These are phyloP conservation scores for Stenoptilia bipunctidactyla DNA, from an alignment of 2,888 invertebrate genomes.

Conservation along the genomic window DNA sequence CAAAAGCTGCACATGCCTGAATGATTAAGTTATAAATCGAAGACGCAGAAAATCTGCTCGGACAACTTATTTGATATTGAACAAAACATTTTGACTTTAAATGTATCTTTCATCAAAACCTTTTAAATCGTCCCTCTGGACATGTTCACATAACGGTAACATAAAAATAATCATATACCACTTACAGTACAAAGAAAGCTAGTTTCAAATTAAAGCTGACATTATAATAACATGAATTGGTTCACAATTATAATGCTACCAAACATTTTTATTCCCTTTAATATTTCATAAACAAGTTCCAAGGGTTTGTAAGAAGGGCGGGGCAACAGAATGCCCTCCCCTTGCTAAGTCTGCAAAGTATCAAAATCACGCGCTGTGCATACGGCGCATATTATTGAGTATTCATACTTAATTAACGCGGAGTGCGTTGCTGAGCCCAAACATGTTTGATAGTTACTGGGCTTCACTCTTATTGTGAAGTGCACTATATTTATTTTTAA, in stretches of 20 bases:
- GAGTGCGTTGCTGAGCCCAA: conserved; percentile 22
- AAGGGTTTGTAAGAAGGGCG: conserved; percentile 37
- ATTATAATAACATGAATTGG: conserved; percentile 60
- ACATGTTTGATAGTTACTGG: conserved; percentile 32
- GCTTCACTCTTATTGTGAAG: too few relatives aligned
- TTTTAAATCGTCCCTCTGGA: not conserved
- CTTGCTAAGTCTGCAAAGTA: conserved; percentile 30
- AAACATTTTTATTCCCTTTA: conserved; percentile 43
- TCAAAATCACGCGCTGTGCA: conserved; percentile 48
- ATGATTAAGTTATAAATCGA: too few relatives aligned
- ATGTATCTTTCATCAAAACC: not conserved
- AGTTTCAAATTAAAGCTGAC: conserved; percentile 55
- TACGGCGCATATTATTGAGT: conserved; percentile 59
- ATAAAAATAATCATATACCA: conserved; percentile 35
- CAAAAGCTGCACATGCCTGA: too few relatives aligned
- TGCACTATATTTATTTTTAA: too few relatives aligned
- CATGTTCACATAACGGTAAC: conserved; percentile 15
- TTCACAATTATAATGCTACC: conserved; percentile 51
- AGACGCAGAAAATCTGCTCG: too few relatives aligned
- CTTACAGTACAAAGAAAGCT: conserved; percentile 26
- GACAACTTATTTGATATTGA: too few relatives aligned
- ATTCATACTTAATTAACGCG: conserved; percentile 67
- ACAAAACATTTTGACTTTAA: too few relatives aligned
- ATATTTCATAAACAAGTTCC: conserved; percentile 56
- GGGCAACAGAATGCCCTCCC: conserved; percentile 38